Percentiles rank a stretch among this genome's conserved stretches.
Evolutionary conservation across 2,888 invertebrate genomes (phyloP).

Genomic region (Torymus tubicola): DNA sequence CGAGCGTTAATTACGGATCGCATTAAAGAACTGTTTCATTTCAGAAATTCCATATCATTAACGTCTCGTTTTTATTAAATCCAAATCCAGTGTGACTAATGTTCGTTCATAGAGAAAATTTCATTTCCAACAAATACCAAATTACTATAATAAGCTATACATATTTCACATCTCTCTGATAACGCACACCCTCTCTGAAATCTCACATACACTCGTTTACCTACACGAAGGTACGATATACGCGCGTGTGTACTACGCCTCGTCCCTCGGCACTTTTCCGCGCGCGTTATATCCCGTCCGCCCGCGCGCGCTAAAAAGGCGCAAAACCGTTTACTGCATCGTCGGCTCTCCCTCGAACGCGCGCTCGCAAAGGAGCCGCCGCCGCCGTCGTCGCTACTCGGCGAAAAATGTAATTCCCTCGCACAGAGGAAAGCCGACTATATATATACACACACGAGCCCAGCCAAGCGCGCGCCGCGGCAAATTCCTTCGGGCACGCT

Average conservation of each 20-base stretch:
- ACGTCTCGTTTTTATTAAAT: neutral
- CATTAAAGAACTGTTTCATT: too few relatives aligned
- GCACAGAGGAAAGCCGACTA: neutral
- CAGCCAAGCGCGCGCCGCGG: neutral
- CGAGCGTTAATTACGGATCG: too few relatives aligned
- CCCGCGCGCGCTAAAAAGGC: constrained; percentile 26
- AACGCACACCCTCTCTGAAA: too few relatives aligned
- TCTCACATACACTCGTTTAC: too few relatives aligned
- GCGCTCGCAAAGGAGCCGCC: constrained; percentile 21
- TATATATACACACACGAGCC: neutral
- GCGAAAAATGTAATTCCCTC: constrained; percentile 51
- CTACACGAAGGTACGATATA: too few relatives aligned
- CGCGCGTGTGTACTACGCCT: too few relatives aligned
- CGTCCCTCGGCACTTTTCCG: neutral
- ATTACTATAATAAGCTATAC: too few relatives aligned
- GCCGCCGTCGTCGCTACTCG: constrained; percentile 18
- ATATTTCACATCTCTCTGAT: too few relatives aligned
- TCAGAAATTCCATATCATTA: neutral
- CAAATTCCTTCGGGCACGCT: constrained; percentile 53
- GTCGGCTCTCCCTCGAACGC: constrained; percentile 3
- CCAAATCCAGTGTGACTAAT: neutral
- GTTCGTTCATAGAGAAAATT: neutral
- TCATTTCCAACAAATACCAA: neutral
- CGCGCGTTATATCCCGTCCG: constrained; percentile 1
- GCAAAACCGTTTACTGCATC: constrained; percentile 37